These are phyloP conservation scores for Darevskia nairensis DNA, from an alignment of 2,797 vertebrate species.

Conservation along the genomic window DNA sequence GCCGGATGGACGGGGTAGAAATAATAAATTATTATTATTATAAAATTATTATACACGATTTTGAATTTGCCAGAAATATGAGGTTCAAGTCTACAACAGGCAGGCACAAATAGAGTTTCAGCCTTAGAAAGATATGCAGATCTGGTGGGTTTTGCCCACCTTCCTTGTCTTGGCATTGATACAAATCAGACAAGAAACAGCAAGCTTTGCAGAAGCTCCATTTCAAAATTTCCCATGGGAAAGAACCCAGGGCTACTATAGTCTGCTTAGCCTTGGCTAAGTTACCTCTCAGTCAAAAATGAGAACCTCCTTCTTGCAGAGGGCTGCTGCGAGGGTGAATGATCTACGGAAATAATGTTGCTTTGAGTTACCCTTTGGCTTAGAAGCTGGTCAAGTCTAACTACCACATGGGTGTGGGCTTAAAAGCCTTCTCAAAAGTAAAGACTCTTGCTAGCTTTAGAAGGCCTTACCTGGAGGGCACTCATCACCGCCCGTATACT, in stretches of 20 bases:
- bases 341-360: not conserved
- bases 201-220: too few relatives aligned
- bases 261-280: not conserved
- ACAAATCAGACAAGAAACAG: too few relatives aligned
- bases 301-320: not conserved
- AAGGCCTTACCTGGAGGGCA: slow-evolving; percentile 84
- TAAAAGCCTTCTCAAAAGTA: not conserved
- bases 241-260: not conserved
- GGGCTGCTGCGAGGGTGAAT: not conserved
- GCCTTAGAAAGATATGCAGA: not conserved
- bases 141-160: not conserved
- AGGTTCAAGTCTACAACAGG: not conserved
- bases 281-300: not conserved
- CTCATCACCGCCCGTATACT: slow-evolving; percentile 87
- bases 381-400: not conserved
- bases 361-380: not conserved
- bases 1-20: too few relatives aligned
- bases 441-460: not conserved
- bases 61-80: not conserved
- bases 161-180: not conserved
- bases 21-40: too few relatives aligned
- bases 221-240: too few relatives aligned
- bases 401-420: not conserved
- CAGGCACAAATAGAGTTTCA: not conserved
- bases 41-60: too few relatives aligned